Evolutionary conservation across 2,797 vertebrate species (phyloP).

Genomic region (Tapirus indicus): DNA sequence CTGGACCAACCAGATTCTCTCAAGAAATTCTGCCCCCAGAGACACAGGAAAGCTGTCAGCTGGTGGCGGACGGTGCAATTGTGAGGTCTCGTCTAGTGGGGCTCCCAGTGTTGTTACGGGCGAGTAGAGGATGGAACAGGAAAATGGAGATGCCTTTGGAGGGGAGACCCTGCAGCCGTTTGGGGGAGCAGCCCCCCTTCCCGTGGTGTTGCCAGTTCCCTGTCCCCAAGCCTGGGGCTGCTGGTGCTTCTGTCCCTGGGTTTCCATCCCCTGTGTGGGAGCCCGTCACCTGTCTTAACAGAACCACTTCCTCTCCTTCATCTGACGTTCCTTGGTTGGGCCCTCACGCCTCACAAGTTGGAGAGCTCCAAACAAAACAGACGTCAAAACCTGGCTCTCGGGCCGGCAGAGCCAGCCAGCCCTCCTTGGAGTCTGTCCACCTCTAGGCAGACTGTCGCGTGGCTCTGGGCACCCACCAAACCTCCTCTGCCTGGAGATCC

Average conservation of each 20-base stretch:
- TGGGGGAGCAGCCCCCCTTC: neutral
- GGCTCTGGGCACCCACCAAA: neutral
- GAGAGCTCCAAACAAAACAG: neutral
- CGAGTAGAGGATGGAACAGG: accelerated
- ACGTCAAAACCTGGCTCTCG: too few relatives aligned
- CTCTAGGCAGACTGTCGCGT: accelerated
- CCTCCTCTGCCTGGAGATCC: too few relatives aligned
- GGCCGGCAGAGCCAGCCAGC: neutral
- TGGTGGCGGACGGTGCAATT: neutral
- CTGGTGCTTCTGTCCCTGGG: too few relatives aligned
- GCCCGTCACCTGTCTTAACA: neutral
- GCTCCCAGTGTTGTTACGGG: accelerated
- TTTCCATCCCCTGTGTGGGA: too few relatives aligned
- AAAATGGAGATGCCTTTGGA: too few relatives aligned
- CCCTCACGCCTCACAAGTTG: too few relatives aligned
- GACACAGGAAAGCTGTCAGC: too few relatives aligned
- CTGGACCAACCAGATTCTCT: too few relatives aligned
- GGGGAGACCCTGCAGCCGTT: too few relatives aligned
- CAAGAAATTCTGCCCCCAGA: neutral
- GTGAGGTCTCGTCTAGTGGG: accelerated
- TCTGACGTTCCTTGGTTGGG: accelerated
- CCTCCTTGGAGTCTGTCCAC: neutral
- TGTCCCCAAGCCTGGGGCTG: neutral
- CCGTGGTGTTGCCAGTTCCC: neutral
- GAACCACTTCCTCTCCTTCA: too few relatives aligned